Evolutionary conservation across 92 coral and sea anemone genomes (phyloP).

Genomic region (Galaxea fascicularis): DNA sequence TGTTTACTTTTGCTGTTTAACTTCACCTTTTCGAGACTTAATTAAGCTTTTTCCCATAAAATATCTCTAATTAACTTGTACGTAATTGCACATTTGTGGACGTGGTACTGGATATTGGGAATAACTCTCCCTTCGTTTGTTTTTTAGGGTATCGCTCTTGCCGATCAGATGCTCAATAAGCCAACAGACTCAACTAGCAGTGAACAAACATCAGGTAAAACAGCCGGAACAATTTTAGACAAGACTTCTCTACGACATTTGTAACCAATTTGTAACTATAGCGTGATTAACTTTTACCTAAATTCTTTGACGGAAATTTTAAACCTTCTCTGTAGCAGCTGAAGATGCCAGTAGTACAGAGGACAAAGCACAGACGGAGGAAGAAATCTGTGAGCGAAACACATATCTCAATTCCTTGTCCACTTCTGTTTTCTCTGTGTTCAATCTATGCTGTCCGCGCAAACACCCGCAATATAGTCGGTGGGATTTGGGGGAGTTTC

Average conservation of each 20-base stretch:
- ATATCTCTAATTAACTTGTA: too few species aligned
- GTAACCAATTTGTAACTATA: neutral
- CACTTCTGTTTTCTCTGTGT: too few species aligned
- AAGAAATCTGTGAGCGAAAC: conserved; percentile 24
- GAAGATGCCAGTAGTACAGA: conserved; percentile 27
- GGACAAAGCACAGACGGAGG: conserved; percentile 27
- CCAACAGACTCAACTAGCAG: neutral
- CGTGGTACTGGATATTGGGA: neutral
- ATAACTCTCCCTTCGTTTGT: neutral
- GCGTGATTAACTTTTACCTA: neutral
- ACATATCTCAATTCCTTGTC: too few species aligned
- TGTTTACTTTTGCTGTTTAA: too few species aligned
- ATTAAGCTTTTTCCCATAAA: neutral
- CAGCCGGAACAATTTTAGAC: neutral
- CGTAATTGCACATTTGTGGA: too few species aligned
- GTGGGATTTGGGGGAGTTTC: too few species aligned
- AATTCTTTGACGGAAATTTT: neutral
- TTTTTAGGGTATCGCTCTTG: conserved; percentile 77
- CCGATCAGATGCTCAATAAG: conserved; percentile 67
- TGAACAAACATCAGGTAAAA: conserved; percentile 26
- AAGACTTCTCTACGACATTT: neutral
- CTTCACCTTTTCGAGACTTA: neutral
- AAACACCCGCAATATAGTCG: too few species aligned
- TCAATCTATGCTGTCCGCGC: too few species aligned
- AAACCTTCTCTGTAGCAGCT: neutral